These are phyloP conservation scores for Periophthalmus modestus DNA, from an alignment of 2,113 vertebrate genomes.

Conservation along the genomic window DNA sequence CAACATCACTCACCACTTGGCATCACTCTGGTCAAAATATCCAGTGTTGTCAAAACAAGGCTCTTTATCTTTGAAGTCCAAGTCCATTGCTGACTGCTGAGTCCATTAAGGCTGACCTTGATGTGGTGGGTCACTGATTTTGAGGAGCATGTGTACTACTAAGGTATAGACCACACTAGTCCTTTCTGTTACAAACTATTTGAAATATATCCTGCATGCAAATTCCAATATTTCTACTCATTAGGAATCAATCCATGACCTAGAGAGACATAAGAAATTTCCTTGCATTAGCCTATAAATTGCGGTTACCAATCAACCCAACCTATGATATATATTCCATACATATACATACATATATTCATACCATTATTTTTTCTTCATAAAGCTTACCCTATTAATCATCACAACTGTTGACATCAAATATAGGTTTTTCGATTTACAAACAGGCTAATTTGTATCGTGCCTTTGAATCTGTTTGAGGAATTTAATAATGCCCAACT, in stretches of 20 bases:
- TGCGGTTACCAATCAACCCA: too few relatives aligned
- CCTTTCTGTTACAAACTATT: not conserved
- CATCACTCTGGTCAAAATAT: not conserved
- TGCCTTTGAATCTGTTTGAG: too few relatives aligned
- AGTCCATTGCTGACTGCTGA: not conserved
- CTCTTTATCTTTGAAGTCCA: not conserved
- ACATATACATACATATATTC: too few relatives aligned
- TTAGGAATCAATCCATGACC: not conserved
- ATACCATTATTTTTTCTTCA: too few relatives aligned
- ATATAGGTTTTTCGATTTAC: too few relatives aligned
- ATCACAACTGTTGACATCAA: too few relatives aligned
- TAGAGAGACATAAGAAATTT: too few relatives aligned
- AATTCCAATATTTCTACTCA: not conserved
- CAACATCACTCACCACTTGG: not conserved
- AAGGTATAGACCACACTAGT: not conserved
- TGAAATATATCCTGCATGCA: not conserved
- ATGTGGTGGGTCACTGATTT: conserved; percentile 2
- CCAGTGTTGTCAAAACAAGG: not conserved
- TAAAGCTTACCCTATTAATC: too few relatives aligned
- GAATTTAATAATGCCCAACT: too few relatives aligned
- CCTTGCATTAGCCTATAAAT: not conserved
- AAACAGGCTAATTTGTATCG: too few relatives aligned
- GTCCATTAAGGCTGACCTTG: not conserved
- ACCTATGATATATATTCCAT: too few relatives aligned
- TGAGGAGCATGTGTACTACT: not conserved